Conservation (phyloP, 2,113 vertebrate species). For the Muscicapa adusta region DNA sequence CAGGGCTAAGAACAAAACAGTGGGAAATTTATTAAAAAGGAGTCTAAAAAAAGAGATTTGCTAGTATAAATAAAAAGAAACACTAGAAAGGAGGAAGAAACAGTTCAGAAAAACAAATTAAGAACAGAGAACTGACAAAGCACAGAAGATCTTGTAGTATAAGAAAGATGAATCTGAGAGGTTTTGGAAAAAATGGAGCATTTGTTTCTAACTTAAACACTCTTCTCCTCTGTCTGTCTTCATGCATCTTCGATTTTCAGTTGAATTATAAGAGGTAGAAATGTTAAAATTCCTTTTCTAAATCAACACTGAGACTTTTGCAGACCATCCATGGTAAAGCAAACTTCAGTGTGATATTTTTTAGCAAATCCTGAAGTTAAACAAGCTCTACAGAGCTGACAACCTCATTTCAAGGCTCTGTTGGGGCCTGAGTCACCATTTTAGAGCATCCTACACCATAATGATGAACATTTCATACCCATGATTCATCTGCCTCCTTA, state of each 20-base stretch:
- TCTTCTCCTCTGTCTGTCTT: not conserved
- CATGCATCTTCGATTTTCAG: not conserved
- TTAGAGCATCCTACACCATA: not conserved
- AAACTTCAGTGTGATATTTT: not conserved
- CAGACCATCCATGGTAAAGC: not conserved
- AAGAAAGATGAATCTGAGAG: not conserved
- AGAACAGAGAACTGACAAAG: not conserved
- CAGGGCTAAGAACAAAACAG: not conserved
- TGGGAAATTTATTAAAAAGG: not conserved
- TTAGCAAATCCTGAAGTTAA: not conserved
- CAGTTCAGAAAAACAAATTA: not conserved
- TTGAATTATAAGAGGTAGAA: not conserved
- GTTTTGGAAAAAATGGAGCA: not conserved
- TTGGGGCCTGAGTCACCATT: slow-evolving; percentile 1
- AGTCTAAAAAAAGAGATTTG: fast-evolving
- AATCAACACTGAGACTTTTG: not conserved
- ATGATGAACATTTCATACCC: not conserved
- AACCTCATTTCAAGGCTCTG: not conserved
- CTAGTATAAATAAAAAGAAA: not conserved
- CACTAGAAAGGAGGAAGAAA: not conserved
- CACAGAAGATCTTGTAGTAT: not conserved
- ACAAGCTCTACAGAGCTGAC: not conserved
- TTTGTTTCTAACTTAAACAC: not conserved
- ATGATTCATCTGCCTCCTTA: slow-evolving; percentile 9
- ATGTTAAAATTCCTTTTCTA: not conserved